phyloP scores from a whole-genome alignment of 23 tunicate species.

The Trididemnum clinides region DNA sequence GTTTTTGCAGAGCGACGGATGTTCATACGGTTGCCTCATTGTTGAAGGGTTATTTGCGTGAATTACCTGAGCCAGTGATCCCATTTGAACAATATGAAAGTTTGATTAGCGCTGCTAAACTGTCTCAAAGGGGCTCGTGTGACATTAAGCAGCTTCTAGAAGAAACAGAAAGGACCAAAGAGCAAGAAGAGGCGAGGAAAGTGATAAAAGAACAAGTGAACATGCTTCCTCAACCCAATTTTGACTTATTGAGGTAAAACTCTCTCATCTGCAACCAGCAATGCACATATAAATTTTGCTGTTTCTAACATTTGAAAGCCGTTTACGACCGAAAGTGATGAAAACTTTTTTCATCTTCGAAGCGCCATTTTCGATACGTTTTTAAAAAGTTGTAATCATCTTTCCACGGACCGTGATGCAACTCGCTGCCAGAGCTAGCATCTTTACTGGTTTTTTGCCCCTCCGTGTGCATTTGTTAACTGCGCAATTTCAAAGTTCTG shows the following conservation, averaged over 20 bases:
- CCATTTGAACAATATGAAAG: constrained; percentile 74
- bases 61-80: constrained; percentile 87
- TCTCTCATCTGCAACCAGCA: neutral
- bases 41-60: constrained; percentile 78
- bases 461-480: too few relatives aligned
- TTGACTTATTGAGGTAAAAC: constrained; percentile 69
- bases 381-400: neutral
- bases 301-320: too few relatives aligned
- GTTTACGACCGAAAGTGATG: too few relatives aligned
- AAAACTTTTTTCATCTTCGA: too few relatives aligned
- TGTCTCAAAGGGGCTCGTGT: constrained; percentile 2
- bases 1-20: constrained; percentile 69
- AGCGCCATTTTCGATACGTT: neutral
- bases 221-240: constrained; percentile 67
- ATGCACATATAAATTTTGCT: too few relatives aligned
- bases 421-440: too few relatives aligned
- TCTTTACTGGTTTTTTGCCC: too few relatives aligned
- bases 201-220: constrained; percentile 57
- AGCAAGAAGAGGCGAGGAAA: constrained; percentile 42
- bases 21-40: constrained; percentile 91
- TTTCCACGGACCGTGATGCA: too few relatives aligned
- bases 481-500: too few relatives aligned
- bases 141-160: neutral
- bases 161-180: neutral
- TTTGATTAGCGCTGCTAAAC: constrained; percentile 62